Conservation (phyloP, 2,888 invertebrate genomes). For the Nomada goodeniana region DNA sequence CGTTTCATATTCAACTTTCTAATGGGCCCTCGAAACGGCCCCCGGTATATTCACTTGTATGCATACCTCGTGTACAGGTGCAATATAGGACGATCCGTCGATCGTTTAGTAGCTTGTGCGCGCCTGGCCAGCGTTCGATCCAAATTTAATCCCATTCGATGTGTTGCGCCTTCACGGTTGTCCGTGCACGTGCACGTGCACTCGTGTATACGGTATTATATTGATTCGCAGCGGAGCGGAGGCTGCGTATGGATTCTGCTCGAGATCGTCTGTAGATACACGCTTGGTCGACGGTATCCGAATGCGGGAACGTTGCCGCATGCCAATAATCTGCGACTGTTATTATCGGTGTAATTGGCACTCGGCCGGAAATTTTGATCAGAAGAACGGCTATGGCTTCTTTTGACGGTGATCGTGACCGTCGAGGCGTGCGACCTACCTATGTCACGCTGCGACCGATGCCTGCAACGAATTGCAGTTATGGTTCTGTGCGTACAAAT, state of each 20-base stretch:
- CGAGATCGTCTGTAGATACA: slow-evolving; percentile 50
- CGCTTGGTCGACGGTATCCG: slow-evolving; percentile 15
- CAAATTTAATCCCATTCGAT: slow-evolving; percentile 52
- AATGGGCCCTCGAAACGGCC: slow-evolving; percentile 35
- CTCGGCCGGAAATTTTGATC: slow-evolving; percentile 31
- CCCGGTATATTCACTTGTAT: too few species aligned
- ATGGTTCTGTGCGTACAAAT: not conserved
- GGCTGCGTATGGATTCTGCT: slow-evolving; percentile 31
- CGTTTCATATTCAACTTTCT: slow-evolving; percentile 53
- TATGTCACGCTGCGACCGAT: not conserved
- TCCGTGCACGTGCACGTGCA: slow-evolving; percentile 41
- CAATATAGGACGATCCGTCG: slow-evolving; percentile 34
- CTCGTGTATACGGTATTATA: slow-evolving; percentile 43
- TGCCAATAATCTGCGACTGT: slow-evolving; percentile 47
- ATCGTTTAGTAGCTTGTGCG: slow-evolving; percentile 21
- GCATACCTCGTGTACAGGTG: not conserved
- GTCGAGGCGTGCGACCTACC: not conserved
- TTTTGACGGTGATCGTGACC: not conserved
- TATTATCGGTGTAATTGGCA: slow-evolving; percentile 39
- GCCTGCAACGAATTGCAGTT: not conserved
- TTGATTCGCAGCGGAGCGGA: slow-evolving; percentile 25
- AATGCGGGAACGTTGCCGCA: slow-evolving; percentile 27
- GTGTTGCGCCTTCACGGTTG: slow-evolving; percentile 49
- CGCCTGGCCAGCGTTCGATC: slow-evolving; percentile 23
- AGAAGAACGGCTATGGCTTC: not conserved